Percentiles rank a stretch among this genome's conserved stretches.
Conservation (phyloP, 2,113 vertebrate species). For the Siniperca chuatsi region DNA sequence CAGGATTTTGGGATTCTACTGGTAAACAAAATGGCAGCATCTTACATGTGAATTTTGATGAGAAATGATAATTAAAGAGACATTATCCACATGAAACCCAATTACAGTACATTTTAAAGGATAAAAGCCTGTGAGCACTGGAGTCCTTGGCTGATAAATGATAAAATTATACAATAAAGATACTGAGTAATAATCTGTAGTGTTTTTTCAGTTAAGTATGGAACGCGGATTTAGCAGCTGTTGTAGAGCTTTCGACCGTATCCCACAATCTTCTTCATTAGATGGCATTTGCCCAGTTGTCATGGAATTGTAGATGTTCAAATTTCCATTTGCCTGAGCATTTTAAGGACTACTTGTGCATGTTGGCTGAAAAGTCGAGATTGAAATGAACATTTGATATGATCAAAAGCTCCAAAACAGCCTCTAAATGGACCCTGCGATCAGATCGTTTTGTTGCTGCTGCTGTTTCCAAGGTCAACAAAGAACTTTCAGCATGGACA, state of each 20-base stretch:
- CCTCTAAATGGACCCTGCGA: not conserved
- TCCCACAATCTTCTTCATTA: not conserved
- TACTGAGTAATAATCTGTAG: not conserved
- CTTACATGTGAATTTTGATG: not conserved
- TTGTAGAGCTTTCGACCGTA: not conserved
- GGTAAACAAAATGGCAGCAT: no score
- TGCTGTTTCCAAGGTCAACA: not conserved
- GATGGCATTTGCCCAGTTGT: not conserved
- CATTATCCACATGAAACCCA: not conserved
- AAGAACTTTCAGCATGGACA: not conserved
- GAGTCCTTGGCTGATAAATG: not conserved
- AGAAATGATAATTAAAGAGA: not conserved
- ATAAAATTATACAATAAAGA: not conserved
- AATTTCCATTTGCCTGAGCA: not conserved
- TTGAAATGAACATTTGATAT: not conserved
- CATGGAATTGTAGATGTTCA: not conserved
- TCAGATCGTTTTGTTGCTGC: not conserved
- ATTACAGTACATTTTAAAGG: not conserved
- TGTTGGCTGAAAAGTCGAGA: not conserved
- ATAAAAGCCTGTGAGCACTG: not conserved
- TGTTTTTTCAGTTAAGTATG: not conserved
- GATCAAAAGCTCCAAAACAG: not conserved
- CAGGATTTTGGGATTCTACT: no score
- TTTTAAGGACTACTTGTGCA: not conserved
- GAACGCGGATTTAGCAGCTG: conserved; percentile 1